These are phyloP conservation scores for Papilio polytes DNA, from an alignment of 1,140 invertebrate species.

Conservation along the genomic window DNA sequence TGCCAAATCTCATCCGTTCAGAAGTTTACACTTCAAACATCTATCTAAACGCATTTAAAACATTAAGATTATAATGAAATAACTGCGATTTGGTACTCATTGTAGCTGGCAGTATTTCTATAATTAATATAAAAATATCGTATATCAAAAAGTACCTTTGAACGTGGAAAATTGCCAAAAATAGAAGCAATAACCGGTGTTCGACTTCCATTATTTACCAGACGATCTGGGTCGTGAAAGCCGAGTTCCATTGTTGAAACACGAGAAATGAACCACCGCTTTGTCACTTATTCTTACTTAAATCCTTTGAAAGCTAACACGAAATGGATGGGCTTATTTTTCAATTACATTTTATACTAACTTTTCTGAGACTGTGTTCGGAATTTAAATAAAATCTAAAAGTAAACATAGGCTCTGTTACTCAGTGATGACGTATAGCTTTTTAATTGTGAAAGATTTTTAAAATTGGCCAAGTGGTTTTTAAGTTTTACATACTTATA, in stretches of 20 bases:
- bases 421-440: background rate
- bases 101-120: background rate
- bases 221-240: constrained; percentile 11
- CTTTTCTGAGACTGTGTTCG: too few relatives aligned
- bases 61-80: too few relatives aligned
- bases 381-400: too few relatives aligned
- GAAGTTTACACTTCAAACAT: too few relatives aligned
- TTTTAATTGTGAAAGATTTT: background rate
- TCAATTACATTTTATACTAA: background rate
- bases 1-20: too few relatives aligned
- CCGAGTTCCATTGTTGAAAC: constrained; percentile 4
- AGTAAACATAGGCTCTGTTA: too few relatives aligned
- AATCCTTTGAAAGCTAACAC: constrained; percentile 12
- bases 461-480: background rate
- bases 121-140: background rate
- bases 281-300: constrained; percentile 18
- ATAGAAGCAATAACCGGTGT: background rate
- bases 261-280: constrained; percentile 15
- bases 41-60: too few relatives aligned
- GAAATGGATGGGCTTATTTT: background rate
- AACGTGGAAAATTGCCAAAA: background rate
- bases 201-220: constrained; percentile 11
- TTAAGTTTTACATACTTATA: background rate
- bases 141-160: constrained; percentile 10
- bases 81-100: too few relatives aligned